Evolutionary conservation across 2,113 vertebrate genomes (phyloP).

Genomic region (Capra hircus): DNA sequence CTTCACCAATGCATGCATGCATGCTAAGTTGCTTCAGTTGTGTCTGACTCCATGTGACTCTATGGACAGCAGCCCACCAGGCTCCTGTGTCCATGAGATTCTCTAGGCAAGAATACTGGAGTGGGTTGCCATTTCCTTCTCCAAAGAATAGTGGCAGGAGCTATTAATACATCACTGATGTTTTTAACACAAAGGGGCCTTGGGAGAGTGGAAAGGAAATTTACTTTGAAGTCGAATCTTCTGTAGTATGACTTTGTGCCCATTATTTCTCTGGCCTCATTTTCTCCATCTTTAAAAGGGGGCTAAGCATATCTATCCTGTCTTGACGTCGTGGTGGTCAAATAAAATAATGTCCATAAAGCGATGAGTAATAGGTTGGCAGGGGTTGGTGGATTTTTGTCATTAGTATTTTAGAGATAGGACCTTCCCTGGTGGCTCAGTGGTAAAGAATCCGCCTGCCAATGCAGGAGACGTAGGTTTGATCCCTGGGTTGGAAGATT

Average conservation of each 20-base stretch:
- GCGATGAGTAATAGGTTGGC: background rate
- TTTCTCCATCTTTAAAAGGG: background rate
- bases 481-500: background rate
- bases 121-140: too few species aligned
- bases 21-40: too few species aligned
- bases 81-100: too few species aligned
- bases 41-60: too few species aligned
- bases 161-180: background rate
- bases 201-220: fast-evolving
- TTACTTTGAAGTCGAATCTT: background rate
- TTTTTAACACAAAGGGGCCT: background rate
- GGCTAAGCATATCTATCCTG: background rate
- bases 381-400: background rate
- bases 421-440: background rate
- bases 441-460: background rate
- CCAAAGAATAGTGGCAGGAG: background rate
- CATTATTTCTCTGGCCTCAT: background rate
- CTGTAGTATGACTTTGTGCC: background rate
- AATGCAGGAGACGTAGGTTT: background rate
- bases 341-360: background rate
- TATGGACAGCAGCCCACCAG: too few species aligned
- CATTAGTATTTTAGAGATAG: background rate
- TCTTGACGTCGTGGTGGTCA: fast-evolving
- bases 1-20: background rate
- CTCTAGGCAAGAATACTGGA: too few species aligned